Base-by-base conservation (phyloP, 2,113 vertebrate genomes). In the Scytalopus superciliaris region DNA sequence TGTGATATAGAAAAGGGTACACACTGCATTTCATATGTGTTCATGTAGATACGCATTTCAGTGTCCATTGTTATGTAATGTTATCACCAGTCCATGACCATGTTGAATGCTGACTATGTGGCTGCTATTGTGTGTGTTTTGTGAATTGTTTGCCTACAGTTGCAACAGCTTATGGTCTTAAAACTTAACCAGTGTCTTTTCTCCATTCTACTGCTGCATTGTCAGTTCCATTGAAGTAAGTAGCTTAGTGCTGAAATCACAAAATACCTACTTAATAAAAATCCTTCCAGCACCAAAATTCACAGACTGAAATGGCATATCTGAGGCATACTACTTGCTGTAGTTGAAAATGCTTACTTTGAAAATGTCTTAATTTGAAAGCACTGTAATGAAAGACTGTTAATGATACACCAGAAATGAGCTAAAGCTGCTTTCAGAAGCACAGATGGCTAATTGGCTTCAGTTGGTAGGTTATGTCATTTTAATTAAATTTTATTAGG, bases 401-500 rank as follows among this genome's bases (percentile, higher is more conserved):
- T 88, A 93, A 93, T 85, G 95, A 84, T 64, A 64, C 31, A 55
- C 68, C 85, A 93, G 88, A 68, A 96, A 91, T 69, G 84, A 96
- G 84, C 73, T 92, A 35, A 84, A 40, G 40, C 83, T 93, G 52
- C 28, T 72, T 94, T 69, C 78, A 82, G 89, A 87, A 67, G 73
- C 45, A 79, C 96, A 97, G 97, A 95, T 97, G 97, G 96, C 88
- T 97, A 97, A 97, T 94, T 96, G 94, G 63, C 89, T 96, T 93
- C 72, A 83, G 89, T 94, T 96, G 79, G 67, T 91, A 84, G 93
- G 90, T 84, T 96, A 72, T 96, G 88, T 97, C 69, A 84, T 96
- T 97, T 97, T 95, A 96, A 98, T 97, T 97, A 93, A 95, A 94
- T 96, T 96, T 95, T 95, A 96, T 95, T 93, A 93, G 87, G 82